phyloP scores from a whole-genome alignment of 2,888 invertebrate species.

The Malthinus seriepunctatus region DNA sequence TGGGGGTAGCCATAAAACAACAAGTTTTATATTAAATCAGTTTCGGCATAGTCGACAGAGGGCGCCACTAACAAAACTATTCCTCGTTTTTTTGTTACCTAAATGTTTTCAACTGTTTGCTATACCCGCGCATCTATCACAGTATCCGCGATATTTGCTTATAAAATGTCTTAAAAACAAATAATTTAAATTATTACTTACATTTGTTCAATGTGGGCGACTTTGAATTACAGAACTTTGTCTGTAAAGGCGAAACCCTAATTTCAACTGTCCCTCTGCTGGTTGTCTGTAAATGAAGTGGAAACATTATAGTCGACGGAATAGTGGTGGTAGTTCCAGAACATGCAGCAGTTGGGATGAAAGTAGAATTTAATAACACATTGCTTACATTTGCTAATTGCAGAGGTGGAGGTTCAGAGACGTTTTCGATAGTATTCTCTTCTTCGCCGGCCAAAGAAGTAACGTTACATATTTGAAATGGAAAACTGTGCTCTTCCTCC shows the following conservation, averaged over 20 bases:
- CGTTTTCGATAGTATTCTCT: slow-evolving; percentile 11
- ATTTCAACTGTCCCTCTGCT: not conserved
- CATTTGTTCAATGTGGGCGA: not conserved
- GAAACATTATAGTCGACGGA: slow-evolving; percentile 4
- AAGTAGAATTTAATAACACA: not conserved
- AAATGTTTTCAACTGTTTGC: too few species aligned
- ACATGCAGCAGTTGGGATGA: not conserved
- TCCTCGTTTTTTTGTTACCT: too few species aligned
- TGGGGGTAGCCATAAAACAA: too few species aligned
- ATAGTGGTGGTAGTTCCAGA: not conserved
- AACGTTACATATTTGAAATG: slow-evolving; percentile 40
- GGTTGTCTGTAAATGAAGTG: slow-evolving; percentile 1
- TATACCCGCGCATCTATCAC: too few species aligned
- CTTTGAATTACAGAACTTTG: not conserved
- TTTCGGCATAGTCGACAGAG: too few species aligned
- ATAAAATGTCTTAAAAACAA: too few species aligned
- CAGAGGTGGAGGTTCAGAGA: not conserved
- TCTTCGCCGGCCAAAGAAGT: slow-evolving; percentile 33
- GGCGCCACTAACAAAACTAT: too few species aligned
- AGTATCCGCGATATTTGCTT: too few species aligned
- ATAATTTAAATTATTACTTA: too few species aligned
- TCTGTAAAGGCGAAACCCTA: not conserved
- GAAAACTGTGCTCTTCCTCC: slow-evolving; percentile 33
- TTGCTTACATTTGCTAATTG: not conserved
- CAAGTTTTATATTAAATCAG: too few species aligned